Evolutionary conservation across 2,113 vertebrate genomes (phyloP), one percentile per base, ranked within the genome.

Genomic region (Cyanocitta stelleri): DNA sequence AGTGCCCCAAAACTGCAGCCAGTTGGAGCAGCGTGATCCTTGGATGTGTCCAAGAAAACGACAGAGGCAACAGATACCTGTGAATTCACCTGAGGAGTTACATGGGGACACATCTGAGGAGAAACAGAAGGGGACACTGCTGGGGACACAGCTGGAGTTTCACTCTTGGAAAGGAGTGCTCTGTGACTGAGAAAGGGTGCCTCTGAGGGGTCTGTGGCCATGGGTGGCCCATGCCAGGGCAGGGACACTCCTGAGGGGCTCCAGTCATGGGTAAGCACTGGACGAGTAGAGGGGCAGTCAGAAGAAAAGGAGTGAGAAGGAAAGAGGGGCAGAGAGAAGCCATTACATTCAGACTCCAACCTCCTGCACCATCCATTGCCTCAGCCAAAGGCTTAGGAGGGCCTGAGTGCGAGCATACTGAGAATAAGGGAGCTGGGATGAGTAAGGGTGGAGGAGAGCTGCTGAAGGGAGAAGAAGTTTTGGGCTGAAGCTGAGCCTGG

Each of bases 321-420:
- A 54, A 62, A 9, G 16, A 76, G 21, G 17, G 12, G 24, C 18
- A 73, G 44, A 54, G 33, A 49, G 18, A 66, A 71, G 35, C 3
- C 20, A 12, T 63, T 23, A 9, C 18, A 80, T 22, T 12, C 26
- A 71, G 39, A 61, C 11, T 61, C 46, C 46, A 56, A 14, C 7
- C 44, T 74, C 21, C 49, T 55, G 21, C 3, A 0, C 13, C 3
- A 2, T 22, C 54, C 54, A 21, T 43, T 0, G 0, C 8, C 33
- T 75, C 62, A 52, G 1, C 9, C 26, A 27, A 23, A 21, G 32
- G n/a, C 8, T 43, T 48, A 26, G 37, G 30, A 71, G 20, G 9
- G 15, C 15, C 2, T 7, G 55, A 79, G 55, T 14, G 30, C 20
- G 16, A 24, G 8, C 7, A 48, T 7, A 3, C 10, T 48, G 33